phyloP scores from a whole-genome alignment of 2,888 invertebrate genomes.

The Polydrusus pterygomalis region DNA sequence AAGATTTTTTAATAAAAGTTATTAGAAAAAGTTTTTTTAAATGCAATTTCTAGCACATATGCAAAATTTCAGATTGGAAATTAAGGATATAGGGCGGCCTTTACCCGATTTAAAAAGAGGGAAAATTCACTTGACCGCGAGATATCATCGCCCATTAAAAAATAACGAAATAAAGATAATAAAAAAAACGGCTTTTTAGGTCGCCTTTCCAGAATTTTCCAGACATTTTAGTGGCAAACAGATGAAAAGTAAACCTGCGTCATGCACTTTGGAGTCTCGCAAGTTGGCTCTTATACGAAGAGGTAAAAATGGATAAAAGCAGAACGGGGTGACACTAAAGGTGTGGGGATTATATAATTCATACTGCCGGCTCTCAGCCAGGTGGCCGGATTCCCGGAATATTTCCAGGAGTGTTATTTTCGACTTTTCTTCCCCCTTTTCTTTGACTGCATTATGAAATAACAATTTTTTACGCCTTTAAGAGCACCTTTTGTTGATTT shows the following conservation, averaged over 20 bases:
- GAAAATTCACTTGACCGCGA: no score
- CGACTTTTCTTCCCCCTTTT: conserved; percentile 37
- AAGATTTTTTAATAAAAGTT: no score
- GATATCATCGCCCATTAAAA: background rate
- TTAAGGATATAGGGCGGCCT: no score
- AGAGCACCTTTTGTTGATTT: conserved; percentile 33
- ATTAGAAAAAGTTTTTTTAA: no score
- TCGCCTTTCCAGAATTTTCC: conserved; percentile 20
- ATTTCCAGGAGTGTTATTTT: conserved; percentile 43
- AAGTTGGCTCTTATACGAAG: conserved; percentile 53
- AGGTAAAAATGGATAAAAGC: conserved; percentile 53
- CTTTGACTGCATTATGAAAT: conserved; percentile 38
- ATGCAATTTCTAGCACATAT: no score
- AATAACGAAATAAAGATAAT: background rate
- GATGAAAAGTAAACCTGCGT: conserved; percentile 47
- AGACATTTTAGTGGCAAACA: conserved; percentile 44
- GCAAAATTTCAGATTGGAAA: no score
- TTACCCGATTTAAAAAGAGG: no score
- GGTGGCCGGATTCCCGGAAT: conserved; percentile 54
- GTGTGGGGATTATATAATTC: conserved; percentile 54
- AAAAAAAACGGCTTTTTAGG: background rate
- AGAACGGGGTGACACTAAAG: conserved; percentile 49
- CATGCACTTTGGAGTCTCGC: conserved; percentile 31
- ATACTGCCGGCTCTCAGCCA: conserved; percentile 43
- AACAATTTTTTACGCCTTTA: conserved; percentile 47